These are phyloP conservation scores for Columba janthina DNA, from an alignment of 2,113 vertebrate genomes.

Conservation along the genomic window DNA sequence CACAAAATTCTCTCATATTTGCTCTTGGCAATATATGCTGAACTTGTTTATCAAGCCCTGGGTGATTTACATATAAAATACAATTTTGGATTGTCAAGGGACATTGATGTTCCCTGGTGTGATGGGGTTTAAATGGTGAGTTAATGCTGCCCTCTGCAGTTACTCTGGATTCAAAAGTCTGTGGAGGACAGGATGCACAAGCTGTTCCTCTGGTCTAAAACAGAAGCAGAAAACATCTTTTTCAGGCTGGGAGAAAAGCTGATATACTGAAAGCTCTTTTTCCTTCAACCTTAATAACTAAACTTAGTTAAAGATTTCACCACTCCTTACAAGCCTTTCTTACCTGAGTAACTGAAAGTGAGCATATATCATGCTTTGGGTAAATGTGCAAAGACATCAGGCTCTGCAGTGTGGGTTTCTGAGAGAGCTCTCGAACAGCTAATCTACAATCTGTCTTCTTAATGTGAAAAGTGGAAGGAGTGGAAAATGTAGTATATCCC, in stretches of 20 bases:
- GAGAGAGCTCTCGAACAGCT: neutral
- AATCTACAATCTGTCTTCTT: neutral
- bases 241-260: neutral
- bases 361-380: accelerated
- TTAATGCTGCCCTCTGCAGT: constrained; percentile 61
- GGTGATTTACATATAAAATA: neutral
- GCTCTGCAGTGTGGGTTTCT: neutral
- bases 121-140: neutral
- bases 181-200: neutral
- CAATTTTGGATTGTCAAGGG: neutral
- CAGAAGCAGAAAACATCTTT: neutral
- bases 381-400: neutral
- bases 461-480: neutral
- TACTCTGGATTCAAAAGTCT: neutral
- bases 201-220: neutral
- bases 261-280: neutral
- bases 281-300: neutral
- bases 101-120: neutral
- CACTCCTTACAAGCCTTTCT: neutral
- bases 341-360: neutral
- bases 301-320: neutral
- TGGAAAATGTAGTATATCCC: neutral
- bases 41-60: neutral
- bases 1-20: neutral
- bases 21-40: neutral